A percentile compares a stretch with the other conserved stretches of the same genome.
These are phyloP conservation scores for Linnaemya tessellans DNA, from an alignment of 2,888 invertebrate species.

Conservation along the genomic window DNA sequence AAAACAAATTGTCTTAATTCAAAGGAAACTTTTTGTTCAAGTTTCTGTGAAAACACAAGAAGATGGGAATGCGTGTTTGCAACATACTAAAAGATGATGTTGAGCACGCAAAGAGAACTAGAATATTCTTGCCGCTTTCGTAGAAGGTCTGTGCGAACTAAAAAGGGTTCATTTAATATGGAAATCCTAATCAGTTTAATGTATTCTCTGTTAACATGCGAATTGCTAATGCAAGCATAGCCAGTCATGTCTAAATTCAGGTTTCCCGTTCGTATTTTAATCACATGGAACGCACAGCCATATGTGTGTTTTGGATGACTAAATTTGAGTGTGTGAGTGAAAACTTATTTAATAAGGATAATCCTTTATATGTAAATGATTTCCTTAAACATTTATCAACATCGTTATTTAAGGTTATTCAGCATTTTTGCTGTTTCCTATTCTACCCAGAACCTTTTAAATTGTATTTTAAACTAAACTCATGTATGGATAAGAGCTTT, in stretches of 20 bases:
- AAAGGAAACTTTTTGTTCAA: constrained; percentile 52
- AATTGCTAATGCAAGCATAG: constrained; percentile 65
- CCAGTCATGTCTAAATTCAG: constrained; percentile 43
- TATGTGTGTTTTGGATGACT: constrained; percentile 15
- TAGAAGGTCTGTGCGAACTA: constrained; percentile 33
- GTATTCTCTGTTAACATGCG: constrained; percentile 70
- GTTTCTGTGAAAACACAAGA: constrained; percentile 34
- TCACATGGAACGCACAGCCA: constrained; percentile 56
- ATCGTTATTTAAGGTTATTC: constrained; percentile 36
- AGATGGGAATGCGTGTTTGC: constrained; percentile 5
- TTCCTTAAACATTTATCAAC: constrained; percentile 59
- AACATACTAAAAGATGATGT: constrained; percentile 39
- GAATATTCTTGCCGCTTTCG: constrained; percentile 1
- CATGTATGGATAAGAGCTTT: constrained; percentile 16
- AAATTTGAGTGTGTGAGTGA: constrained; percentile 29
- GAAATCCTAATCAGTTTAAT: constrained; percentile 70
- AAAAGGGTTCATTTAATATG: constrained; percentile 60
- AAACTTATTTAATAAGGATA: constrained; percentile 63
- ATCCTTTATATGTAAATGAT: constrained; percentile 66
- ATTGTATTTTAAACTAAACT: constrained; percentile 6
- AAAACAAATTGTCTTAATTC: constrained; percentile 68
- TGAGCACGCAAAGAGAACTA: constrained; percentile 61
- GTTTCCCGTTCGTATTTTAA: constrained; percentile 49
- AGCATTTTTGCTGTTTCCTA: constrained; percentile 35
- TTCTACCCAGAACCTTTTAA: not conserved